phyloP scores from a whole-genome alignment of 2,797 vertebrate genomes.

The Aldrovandia affinis region DNA sequence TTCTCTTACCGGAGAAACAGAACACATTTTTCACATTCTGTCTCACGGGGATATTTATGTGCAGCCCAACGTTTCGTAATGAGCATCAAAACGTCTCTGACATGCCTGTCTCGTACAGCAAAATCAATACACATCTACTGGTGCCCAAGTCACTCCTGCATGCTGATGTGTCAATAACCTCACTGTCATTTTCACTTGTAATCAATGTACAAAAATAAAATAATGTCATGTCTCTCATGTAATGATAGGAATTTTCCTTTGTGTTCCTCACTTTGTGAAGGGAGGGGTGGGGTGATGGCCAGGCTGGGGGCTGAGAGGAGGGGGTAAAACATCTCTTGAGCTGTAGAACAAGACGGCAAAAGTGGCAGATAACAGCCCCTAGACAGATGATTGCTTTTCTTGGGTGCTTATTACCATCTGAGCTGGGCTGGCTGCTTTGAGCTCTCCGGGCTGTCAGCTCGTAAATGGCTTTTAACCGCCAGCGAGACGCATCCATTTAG shows the following conservation, averaged over 20 bases:
- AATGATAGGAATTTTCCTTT: background rate
- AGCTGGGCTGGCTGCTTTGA: background rate
- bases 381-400: constrained; percentile 37
- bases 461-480: background rate
- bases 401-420: constrained; percentile 28
- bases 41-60: background rate
- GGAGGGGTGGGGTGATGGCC: background rate
- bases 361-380: constrained; percentile 19
- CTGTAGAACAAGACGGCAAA: constrained; percentile 34
- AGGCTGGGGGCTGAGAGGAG: background rate
- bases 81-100: background rate
- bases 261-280: background rate
- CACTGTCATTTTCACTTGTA: background rate
- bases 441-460: background rate
- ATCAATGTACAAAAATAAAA: background rate
- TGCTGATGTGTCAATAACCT: background rate
- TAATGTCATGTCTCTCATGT: background rate
- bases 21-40: background rate
- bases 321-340: constrained; percentile 25
- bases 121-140: background rate
- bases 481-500: background rate
- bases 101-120: background rate
- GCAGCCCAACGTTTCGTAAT: background rate
- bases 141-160: too few species aligned
- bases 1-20: background rate